Conservation (phyloP, 37 sponge, comb jelly and placozoan species). For the Ephydatia muelleri region DNA sequence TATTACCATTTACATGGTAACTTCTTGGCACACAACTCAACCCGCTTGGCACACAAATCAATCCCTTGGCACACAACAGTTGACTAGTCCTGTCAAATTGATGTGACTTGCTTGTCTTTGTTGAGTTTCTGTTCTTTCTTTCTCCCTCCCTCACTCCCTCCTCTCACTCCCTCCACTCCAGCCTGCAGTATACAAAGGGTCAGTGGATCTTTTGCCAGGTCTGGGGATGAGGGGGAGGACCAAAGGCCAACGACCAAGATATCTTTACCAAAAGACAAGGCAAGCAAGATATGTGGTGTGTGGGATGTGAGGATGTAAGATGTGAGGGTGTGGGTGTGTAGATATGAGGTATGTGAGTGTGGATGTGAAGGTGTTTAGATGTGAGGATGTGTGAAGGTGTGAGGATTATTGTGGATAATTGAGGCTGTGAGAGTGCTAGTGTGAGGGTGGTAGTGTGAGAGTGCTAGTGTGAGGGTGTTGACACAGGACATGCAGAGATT, state of each 20-base stretch:
- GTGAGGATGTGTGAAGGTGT: background rate
- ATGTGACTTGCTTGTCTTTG: background rate
- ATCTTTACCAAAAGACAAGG: background rate
- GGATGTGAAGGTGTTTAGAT: too few relatives aligned
- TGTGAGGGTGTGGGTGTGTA: background rate
- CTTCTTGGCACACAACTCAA: too few relatives aligned
- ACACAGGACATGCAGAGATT: background rate
- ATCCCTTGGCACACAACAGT: too few relatives aligned
- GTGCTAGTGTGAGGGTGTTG: background rate
- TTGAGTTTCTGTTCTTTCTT: background rate
- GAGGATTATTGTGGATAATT: too few relatives aligned
- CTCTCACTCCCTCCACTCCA: background rate
- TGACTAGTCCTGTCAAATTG: background rate
- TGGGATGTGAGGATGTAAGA: constrained; percentile 19
- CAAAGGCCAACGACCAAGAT: background rate
- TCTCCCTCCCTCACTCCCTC: background rate
- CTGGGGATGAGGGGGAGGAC: background rate
- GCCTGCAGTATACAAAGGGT: constrained; percentile 47
- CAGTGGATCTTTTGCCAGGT: background rate
- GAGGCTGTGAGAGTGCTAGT: background rate
- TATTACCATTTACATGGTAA: too few relatives aligned
- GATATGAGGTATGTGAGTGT: too few relatives aligned
- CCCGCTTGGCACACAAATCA: too few relatives aligned
- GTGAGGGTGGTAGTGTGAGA: background rate
- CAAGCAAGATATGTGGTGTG: too few relatives aligned